These are phyloP conservation scores for Acleris emargana DNA, from an alignment of 2,888 invertebrate species.

Conservation along the genomic window DNA sequence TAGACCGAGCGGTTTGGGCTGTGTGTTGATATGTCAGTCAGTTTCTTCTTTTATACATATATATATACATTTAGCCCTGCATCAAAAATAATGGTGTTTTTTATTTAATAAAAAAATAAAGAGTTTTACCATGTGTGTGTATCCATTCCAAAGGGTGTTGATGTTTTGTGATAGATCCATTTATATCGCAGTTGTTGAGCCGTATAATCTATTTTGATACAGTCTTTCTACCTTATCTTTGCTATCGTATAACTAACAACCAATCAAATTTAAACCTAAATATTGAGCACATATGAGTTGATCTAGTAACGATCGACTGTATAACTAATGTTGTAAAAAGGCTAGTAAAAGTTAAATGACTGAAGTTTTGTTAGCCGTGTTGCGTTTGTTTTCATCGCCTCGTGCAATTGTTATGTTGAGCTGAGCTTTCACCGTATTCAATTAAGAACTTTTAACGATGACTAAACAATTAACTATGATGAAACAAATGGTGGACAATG, in stretches of 20 bases:
- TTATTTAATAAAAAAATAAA: not conserved
- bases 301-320: not conserved
- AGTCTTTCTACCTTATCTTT: not conserved
- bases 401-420: constrained; percentile 6
- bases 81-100: no score
- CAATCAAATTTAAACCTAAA: not conserved
- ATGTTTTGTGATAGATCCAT: constrained; percentile 6
- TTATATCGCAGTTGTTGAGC: constrained; percentile 3
- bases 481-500: constrained; percentile 2
- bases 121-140: not conserved
- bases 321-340: not conserved
- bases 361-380: constrained; percentile 14
- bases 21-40: no score
- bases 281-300: not conserved
- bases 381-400: constrained; percentile 15
- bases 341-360: constrained; percentile 15
- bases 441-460: constrained; percentile 1
- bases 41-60: no score
- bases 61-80: no score
- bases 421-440: constrained; percentile 14
- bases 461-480: not conserved
- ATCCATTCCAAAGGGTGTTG: not conserved
- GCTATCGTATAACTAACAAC: not conserved
- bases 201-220: constrained; percentile 16
- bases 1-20: no score